phyloP scores from a whole-genome alignment of 1,140 invertebrate species.

The Patella vulgata region DNA sequence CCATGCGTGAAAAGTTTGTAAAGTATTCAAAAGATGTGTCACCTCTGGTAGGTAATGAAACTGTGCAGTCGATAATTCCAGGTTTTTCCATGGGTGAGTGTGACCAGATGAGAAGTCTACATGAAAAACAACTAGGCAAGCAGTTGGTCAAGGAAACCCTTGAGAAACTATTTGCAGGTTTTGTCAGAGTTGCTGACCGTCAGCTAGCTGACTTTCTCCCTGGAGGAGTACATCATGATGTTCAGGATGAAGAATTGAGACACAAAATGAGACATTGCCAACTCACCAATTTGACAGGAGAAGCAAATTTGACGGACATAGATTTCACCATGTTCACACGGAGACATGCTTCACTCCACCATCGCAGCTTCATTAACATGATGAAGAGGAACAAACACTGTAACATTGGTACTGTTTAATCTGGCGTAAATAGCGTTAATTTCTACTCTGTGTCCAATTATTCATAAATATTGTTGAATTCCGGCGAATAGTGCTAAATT shows the following conservation, averaged over 20 bases:
- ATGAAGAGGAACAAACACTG: slow-evolving; percentile 7
- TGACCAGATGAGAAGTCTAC: not conserved
- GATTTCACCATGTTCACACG: slow-evolving; percentile 16
- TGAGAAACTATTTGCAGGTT: not conserved
- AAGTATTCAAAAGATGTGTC: too few species aligned
- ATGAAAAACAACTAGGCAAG: not conserved
- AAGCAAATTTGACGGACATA: slow-evolving; percentile 6
- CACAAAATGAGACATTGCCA: slow-evolving; percentile 9
- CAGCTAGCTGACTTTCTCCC: slow-evolving; percentile 7
- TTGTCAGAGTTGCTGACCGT: not conserved
- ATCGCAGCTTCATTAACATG: slow-evolving; percentile 15
- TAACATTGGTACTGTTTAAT: too few species aligned
- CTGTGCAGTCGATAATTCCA: not conserved
- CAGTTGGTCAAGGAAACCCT: not conserved
- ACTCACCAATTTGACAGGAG: slow-evolving; percentile 10
- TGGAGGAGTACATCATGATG: slow-evolving; percentile 1
- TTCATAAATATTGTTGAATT: too few species aligned
- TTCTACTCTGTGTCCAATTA: too few species aligned
- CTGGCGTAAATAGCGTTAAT: too few species aligned
- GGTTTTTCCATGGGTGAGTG: not conserved
- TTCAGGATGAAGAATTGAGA: slow-evolving; percentile 1
- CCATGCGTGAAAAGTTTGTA: too few species aligned
- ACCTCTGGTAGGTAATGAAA: not conserved
- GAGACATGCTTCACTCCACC: slow-evolving; percentile 12
- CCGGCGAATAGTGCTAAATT: too few species aligned